These are phyloP conservation scores for Paramormyrops kingsleyae DNA, from an alignment of 2,113 vertebrate genomes.

Conservation along the genomic window DNA sequence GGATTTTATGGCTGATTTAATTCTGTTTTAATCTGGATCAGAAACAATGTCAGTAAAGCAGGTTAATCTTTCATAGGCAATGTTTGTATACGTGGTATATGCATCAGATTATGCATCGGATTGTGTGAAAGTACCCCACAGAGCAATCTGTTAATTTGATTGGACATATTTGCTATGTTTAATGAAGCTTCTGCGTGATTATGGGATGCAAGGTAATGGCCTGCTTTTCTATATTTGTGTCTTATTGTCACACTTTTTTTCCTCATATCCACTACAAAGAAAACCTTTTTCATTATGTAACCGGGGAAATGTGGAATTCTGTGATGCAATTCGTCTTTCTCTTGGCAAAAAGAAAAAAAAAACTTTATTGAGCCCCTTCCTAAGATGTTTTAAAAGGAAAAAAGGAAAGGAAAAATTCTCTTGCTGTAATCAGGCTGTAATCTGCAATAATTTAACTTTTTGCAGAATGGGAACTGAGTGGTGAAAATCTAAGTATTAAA, in stretches of 20 bases:
- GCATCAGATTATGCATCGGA: background rate
- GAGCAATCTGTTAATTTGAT: background rate
- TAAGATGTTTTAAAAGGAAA: background rate
- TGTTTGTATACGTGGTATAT: background rate
- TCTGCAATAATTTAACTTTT: conserved; percentile 8
- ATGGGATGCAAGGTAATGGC: conserved; percentile 3
- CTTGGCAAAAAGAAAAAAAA: background rate
- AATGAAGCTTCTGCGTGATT: conserved; percentile 17
- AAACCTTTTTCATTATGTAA: background rate
- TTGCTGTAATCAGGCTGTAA: conserved; percentile 12
- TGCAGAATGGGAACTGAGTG: background rate
- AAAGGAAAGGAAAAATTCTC: background rate
- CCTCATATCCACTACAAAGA: background rate
- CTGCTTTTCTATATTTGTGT: conserved; percentile 14
- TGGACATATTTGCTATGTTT: conserved; percentile 13
- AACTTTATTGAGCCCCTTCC: background rate
- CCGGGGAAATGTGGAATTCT: background rate
- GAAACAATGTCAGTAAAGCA: conserved; percentile 1
- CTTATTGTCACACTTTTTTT: background rate
- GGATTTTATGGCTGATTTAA: conserved; percentile 15
- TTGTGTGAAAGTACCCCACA: background rate
- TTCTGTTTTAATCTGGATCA: conserved; percentile 1
- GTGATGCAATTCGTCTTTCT: background rate
- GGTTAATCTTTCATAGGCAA: background rate
- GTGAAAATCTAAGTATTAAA: background rate